These are phyloP conservation scores for Trichechus manatus DNA, from an alignment of 2,113 vertebrate species.

Conservation along the genomic window DNA sequence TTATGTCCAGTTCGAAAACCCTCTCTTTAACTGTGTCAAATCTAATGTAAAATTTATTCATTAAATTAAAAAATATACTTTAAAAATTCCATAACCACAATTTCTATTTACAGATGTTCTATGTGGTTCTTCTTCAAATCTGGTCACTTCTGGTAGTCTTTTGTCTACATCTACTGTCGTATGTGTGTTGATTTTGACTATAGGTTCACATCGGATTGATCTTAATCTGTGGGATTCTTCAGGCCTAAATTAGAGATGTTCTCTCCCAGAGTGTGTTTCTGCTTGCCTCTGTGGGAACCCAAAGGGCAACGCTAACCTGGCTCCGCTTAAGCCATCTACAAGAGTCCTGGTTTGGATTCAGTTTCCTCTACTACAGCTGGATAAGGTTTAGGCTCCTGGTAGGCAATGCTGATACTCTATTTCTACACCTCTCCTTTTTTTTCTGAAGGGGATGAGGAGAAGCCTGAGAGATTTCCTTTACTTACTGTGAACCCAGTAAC, in stretches of 20 bases:
- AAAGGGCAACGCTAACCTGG: rapidly evolving
- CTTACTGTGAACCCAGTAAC: not conserved
- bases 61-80: not conserved
- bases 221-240: not conserved
- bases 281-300: not conserved
- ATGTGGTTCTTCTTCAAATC: not conserved
- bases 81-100: not conserved
- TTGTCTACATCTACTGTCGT: not conserved
- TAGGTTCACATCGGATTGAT: not conserved
- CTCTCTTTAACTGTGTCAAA: not conserved
- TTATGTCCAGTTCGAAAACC: rapidly evolving
- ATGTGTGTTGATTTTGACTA: rapidly evolving
- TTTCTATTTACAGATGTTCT: not conserved
- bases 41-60: too few relatives aligned
- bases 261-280: not conserved
- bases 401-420: rapidly evolving
- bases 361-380: not conserved
- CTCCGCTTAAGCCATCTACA: not conserved
- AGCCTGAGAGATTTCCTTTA: not conserved
- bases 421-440: too few relatives aligned
- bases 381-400: not conserved
- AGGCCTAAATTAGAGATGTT: not conserved
- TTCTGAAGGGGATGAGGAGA: not conserved
- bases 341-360: not conserved
- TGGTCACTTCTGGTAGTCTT: not conserved